Conservation (phyloP, 1,140 invertebrate species). For the Ceratina japonica region DNA sequence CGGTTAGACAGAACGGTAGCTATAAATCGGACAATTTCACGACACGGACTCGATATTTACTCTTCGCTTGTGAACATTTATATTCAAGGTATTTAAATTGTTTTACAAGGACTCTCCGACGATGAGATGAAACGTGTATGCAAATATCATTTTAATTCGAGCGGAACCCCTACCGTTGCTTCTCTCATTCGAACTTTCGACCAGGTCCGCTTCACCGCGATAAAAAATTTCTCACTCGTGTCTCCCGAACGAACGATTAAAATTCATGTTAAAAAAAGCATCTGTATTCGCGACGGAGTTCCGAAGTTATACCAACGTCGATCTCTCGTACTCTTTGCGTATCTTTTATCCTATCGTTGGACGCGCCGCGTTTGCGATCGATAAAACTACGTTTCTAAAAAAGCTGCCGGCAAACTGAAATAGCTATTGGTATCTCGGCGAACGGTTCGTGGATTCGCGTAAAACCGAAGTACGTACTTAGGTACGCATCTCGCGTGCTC, state of each 20-base stretch:
- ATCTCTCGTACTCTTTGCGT: slow-evolving; percentile 11
- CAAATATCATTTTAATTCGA: background rate
- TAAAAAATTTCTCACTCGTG: background rate
- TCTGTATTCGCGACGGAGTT: background rate
- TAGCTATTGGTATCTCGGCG: slow-evolving; percentile 1
- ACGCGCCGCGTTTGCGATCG: background rate
- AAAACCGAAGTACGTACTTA: slow-evolving; percentile 9
- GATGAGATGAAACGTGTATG: slow-evolving; percentile 8
- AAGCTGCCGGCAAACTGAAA: slow-evolving; percentile 18
- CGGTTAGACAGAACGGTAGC: slow-evolving; percentile 45
- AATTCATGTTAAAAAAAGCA: slow-evolving; percentile 25
- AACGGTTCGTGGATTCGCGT: slow-evolving; percentile 9
- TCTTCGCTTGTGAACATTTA: slow-evolving; percentile 12
- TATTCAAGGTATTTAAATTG: slow-evolving; percentile 5
- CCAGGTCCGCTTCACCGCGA: background rate
- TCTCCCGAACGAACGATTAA: background rate
- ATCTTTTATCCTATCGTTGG: background rate
- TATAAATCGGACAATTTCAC: slow-evolving; percentile 45
- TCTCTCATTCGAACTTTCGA: background rate
- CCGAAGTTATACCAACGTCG: slow-evolving; percentile 24
- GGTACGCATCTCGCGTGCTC: background rate
- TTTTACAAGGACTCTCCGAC: slow-evolving; percentile 2
- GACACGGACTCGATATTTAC: slow-evolving; percentile 19
- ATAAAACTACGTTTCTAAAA: slow-evolving; percentile 8
- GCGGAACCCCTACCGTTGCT: slow-evolving; percentile 2